Evolutionary conservation across 2,888 invertebrate genomes (phyloP).

Genomic region (Oscheius sp.): DNA sequence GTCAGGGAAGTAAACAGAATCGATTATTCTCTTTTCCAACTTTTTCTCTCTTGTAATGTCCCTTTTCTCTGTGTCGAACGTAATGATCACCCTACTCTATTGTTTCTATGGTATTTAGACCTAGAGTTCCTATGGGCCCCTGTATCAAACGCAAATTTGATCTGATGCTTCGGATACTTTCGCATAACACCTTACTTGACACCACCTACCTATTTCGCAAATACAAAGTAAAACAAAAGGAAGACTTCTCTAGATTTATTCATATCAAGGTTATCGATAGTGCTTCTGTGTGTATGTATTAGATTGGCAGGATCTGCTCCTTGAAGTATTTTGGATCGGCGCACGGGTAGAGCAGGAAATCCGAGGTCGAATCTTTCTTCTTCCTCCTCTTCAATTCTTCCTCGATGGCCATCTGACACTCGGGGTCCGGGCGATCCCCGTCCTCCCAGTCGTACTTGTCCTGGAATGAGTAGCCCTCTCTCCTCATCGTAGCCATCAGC

Average conservation of each 20-base stretch:
- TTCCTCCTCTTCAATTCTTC: constrained; percentile 4
- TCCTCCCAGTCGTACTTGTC: constrained; percentile 33
- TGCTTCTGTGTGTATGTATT: not conserved
- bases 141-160: no score
- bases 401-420: constrained; percentile 16
- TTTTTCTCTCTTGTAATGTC: not conserved
- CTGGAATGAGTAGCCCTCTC: constrained; percentile 18
- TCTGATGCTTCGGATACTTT: no score
- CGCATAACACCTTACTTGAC: no score
- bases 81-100: no score
- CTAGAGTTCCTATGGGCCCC: no score
- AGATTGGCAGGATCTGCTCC: constrained; percentile 51
- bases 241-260: no score
- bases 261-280: no score
- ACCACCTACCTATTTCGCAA: no score
- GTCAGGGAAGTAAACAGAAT: not conserved
- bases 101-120: no score
- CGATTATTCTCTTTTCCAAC: not conserved
- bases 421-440: not conserved
- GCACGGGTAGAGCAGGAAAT: constrained; percentile 58
- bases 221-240: no score
- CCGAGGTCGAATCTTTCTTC: constrained; percentile 35
- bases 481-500: constrained; percentile 16
- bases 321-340: constrained; percentile 49
- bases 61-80: not conserved